Conservation (phyloP, 2,113 vertebrate genomes). For the Bos taurus region DNA sequence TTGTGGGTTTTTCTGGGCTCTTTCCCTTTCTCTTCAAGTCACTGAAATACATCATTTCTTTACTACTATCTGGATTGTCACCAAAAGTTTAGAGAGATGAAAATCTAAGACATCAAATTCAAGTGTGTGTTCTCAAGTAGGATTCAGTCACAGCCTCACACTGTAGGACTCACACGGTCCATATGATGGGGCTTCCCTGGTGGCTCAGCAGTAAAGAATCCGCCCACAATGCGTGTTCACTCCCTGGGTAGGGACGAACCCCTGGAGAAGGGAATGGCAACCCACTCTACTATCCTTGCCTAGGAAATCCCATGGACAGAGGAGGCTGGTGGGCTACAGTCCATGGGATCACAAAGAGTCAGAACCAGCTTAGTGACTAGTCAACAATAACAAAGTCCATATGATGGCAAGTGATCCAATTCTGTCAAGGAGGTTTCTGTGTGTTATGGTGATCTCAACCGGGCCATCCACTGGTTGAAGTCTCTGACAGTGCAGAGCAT, state of each 20-base stretch:
- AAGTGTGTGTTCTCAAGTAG: neutral
- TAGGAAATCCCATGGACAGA: neutral
- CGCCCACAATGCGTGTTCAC: fast-evolving
- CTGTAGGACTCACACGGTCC: neutral
- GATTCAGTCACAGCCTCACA: neutral
- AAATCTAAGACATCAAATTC: neutral
- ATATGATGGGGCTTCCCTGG: neutral
- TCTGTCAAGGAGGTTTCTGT: neutral
- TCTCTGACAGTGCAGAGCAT: neutral
- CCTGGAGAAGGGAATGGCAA: neutral
- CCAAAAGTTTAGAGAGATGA: neutral
- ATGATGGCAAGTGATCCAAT: neutral
- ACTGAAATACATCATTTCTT: neutral
- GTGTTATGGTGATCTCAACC: neutral
- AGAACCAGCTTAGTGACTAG: neutral
- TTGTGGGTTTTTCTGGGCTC: neutral
- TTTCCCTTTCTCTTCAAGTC: neutral
- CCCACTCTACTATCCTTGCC: neutral
- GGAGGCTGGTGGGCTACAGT: neutral
- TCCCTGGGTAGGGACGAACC: neutral
- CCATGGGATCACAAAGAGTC: neutral
- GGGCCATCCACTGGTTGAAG: neutral
- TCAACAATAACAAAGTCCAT: neutral
- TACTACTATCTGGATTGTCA: neutral
- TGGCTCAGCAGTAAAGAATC: neutral